These are phyloP conservation scores for Himalopsyche phryganea DNA, from an alignment of 1,140 invertebrate species.

Conservation along the genomic window DNA sequence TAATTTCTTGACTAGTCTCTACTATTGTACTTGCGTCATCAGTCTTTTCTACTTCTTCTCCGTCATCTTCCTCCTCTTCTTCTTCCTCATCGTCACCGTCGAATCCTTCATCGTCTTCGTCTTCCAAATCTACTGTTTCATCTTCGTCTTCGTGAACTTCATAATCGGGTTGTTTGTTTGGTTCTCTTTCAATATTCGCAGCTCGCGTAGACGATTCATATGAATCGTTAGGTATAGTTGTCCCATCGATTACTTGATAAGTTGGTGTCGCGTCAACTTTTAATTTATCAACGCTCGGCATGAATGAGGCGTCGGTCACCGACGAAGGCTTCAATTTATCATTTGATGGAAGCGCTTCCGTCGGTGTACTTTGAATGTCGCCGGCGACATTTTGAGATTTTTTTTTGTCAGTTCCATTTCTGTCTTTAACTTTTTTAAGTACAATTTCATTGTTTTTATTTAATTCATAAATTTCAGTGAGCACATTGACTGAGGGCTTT, in stretches of 20 bases:
- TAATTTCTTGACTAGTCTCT: slow-evolving; percentile 1
- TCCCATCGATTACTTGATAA: slow-evolving; percentile 43
- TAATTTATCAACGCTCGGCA: too few relatives aligned
- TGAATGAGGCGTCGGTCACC: too few relatives aligned
- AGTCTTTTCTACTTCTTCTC: slow-evolving; percentile 3
- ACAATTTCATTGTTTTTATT: slow-evolving; percentile 5
- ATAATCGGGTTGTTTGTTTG: neutral
- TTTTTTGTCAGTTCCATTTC: neutral
- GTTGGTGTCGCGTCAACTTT: too few relatives aligned
- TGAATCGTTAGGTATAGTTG: slow-evolving; percentile 40
- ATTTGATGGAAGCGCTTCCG: slow-evolving; percentile 1
- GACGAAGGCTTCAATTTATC: neutral
- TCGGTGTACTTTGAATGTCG: neutral
- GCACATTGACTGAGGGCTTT: slow-evolving; percentile 36
- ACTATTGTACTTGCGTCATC: neutral
- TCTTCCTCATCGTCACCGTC: slow-evolving; percentile 5
- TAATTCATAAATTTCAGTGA: slow-evolving; percentile 33
- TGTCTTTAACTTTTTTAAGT: slow-evolving; percentile 9
- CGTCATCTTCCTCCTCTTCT: neutral
- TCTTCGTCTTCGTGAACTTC: slow-evolving; percentile 10
- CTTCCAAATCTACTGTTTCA: slow-evolving; percentile 6
- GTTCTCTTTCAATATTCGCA: slow-evolving; percentile 20
- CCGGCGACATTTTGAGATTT: neutral
- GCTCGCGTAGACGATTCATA: slow-evolving; percentile 29
- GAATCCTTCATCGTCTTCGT: slow-evolving; percentile 12